phyloP scores from a whole-genome alignment of 2,797 vertebrate genomes.

The Macropodus opercularis region DNA sequence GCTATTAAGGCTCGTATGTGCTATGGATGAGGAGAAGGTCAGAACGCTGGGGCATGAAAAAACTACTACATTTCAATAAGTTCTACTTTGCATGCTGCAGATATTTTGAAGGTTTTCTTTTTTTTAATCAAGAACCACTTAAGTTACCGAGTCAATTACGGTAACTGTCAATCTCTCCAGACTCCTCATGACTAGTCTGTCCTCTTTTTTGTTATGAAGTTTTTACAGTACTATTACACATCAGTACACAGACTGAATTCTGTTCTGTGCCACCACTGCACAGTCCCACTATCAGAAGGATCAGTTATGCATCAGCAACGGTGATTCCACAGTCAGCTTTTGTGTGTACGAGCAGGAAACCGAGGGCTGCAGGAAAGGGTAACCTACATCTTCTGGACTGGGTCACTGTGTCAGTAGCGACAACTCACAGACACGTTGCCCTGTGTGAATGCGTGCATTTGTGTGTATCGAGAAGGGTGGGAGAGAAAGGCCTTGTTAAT shows the following conservation, averaged over 20 bases:
- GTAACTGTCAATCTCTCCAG: too few species aligned
- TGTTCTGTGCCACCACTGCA: conserved; percentile 7
- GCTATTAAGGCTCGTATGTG: background rate
- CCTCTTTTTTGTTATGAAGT: background rate
- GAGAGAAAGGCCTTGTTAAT: conserved; percentile 38
- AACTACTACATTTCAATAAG: background rate
- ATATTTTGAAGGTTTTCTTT: background rate
- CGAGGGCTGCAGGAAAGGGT: conserved; percentile 40
- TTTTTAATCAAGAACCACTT: conserved; percentile 4
- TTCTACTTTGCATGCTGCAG: background rate
- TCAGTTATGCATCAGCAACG: conserved; percentile 34
- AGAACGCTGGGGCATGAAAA: background rate
- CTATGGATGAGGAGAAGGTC: background rate
- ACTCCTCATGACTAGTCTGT: background rate
- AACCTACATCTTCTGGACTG: conserved; percentile 71
- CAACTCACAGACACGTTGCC: conserved; percentile 33
- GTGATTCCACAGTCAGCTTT: conserved; percentile 37
- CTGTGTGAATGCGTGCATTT: conserved; percentile 4
- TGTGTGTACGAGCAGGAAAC: conserved; percentile 42
- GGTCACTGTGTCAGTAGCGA: conserved; percentile 73
- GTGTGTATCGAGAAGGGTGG: background rate
- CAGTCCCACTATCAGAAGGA: conserved; percentile 5
- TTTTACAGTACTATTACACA: conserved; percentile 4
- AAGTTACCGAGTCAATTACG: background rate
- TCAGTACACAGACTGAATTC: background rate